Base-by-base conservation (phyloP, 2,797 vertebrate species). In the Heterohyrax brucei region DNA sequence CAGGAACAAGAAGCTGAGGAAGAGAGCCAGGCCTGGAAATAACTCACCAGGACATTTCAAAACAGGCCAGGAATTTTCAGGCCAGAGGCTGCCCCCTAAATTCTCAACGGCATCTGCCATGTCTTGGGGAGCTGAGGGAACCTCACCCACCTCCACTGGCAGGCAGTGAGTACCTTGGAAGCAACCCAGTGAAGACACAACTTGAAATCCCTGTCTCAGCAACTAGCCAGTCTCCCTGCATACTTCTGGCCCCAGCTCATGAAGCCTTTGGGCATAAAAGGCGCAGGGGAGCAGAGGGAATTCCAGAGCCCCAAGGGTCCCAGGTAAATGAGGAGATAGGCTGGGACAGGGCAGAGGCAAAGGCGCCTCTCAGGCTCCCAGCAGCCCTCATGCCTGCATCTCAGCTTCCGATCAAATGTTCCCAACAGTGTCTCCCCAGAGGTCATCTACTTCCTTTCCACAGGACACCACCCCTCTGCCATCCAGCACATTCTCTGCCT, bases 401-500 rank as follows among this genome's bases (percentile, higher is more conserved):
- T 73, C 18, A 13, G 33, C 70, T 33, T 73, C 10, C 3, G 12
- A 44, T 2, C 75, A 0, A 2, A 9, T 28, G 0, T 70, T 7
- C 30, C 50, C 66, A 5, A 13, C 10, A 68, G 0, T 12, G 8
- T 56, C 24, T 30, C 56, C 90, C 76, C 48, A 22, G 86, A 22
- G 5, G 26, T 7, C 48, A 16, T n/a, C 26, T 4, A 13, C 33
- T 28, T 22, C 61, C 77, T 22, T 13, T 59, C 53, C 59, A 46
- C 4, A 0, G 39, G 30, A 77, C 77, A 86, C 70, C 1, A 91
- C 75, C 96, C 56, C 75, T 7, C 30, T 72, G 26, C 91, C 62
- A 0, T 89, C 80, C 33, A 68, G 89, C 96, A 95, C 78, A 0
- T 94, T 77, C 95, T 7, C 10, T 48, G 59, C 66, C 72, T 26